phyloP scores from a whole-genome alignment of 1,140 invertebrate species.

The Pseudomyrmex gracilis region DNA sequence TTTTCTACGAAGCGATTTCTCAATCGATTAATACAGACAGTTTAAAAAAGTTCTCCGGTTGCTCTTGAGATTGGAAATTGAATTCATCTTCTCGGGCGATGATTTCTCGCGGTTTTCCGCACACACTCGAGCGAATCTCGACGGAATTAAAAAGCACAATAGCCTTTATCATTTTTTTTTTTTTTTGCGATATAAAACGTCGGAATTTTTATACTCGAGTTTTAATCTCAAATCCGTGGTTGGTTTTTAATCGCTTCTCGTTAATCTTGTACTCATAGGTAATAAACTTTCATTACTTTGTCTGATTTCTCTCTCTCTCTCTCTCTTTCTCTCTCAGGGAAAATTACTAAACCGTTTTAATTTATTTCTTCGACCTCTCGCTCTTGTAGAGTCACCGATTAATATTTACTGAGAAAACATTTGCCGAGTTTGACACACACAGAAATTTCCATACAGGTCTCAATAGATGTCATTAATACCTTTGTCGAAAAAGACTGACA shows the following conservation, averaged over 20 bases:
- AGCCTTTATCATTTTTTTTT: constrained; percentile 10
- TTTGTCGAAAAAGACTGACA: too few relatives aligned
- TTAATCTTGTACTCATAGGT: not conserved
- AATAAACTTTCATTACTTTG: constrained; percentile 42
- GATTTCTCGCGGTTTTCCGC: constrained; percentile 17
- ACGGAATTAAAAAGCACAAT: constrained; percentile 28
- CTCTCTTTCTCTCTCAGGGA: not conserved
- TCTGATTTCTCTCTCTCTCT: not conserved
- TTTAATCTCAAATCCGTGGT: constrained; percentile 16
- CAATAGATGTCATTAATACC: not conserved
- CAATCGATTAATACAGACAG: not conserved
- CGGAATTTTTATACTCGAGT: constrained; percentile 4
- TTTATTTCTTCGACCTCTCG: not conserved
- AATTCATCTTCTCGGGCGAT: constrained; percentile 1
- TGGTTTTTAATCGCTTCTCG: not conserved
- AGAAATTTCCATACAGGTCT: not conserved
- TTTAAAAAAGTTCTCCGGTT: constrained; percentile 27
- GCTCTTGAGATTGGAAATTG: constrained; percentile 2
- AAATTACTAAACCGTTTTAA: not conserved
- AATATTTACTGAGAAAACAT: not conserved
- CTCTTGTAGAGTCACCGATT: not conserved
- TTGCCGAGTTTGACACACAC: not conserved
- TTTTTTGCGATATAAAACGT: constrained; percentile 18
- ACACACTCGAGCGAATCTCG: not conserved
- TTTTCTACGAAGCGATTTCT: not conserved